Evolutionary conservation across 2,888 invertebrate species (phyloP), one percentile per base, ranked within the genome.

Genomic region (Phasia obesa): DNA sequence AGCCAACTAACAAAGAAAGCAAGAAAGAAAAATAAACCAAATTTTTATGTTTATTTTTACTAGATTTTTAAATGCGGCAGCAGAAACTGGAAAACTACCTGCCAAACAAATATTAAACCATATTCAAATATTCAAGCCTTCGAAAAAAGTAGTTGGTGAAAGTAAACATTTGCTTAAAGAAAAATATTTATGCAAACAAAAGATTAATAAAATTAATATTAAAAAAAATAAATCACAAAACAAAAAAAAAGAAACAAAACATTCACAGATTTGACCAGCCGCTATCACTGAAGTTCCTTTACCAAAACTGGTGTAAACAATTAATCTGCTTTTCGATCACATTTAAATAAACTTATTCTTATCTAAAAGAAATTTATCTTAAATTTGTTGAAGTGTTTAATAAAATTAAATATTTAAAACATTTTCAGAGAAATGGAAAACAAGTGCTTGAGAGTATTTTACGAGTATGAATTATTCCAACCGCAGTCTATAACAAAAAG

Each of bases 321-420:
- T 42, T 2, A 42, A 13, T 42, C 4, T n/a, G 4, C n/a, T 42
- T 13, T 15, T 42, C 11, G 15, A 64, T 4, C n/a, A 23, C 42
- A 44, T 25, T 69, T 25, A 17, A 2, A 25, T 2, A 23, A 42
- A 27, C 53, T 53, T n/a, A 25, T n/a, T 53, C 31, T 55, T 31
- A 27, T 55, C 25, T 19, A 2, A 17, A 27, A 25, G 6, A 21
- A 59, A 23, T 73, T 59, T 17, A n/a, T 57, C 23, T 55, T 9
- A 7, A 15, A 15, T 49, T 49, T 62, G n/a, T 53, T 53, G 53
- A 7, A 27, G n/a, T 35, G 42, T 70, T n/a, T 60, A 47, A 47
- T 49, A 49, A 31, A 78, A 57, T 74, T 49, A 75, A 81, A 75
- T 81, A 75, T 75, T 80, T 69, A 44, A 64, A 76, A 35, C 4